Evolutionary conservation across 2,797 vertebrate genomes (phyloP).

Genomic region (Antennarius maculatus): DNA sequence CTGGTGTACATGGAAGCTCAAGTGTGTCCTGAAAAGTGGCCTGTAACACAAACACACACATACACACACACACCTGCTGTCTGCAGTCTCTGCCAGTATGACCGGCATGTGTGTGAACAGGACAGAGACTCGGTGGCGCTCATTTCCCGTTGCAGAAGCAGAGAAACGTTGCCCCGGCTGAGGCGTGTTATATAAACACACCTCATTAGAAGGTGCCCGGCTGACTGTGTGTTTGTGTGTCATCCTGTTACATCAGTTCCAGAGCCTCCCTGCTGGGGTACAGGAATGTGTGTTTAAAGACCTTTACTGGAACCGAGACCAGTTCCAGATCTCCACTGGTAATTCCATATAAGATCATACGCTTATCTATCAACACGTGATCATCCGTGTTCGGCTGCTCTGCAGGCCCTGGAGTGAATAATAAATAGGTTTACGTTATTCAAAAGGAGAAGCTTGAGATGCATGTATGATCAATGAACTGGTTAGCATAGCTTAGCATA

Average conservation of each 20-base stretch:
- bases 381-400: neutral
- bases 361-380: neutral
- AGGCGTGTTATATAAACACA: conserved; percentile 68
- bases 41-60: conserved; percentile 20
- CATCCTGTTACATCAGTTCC: conserved; percentile 68
- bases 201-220: conserved; percentile 70
- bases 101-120: conserved; percentile 51
- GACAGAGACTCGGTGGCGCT: conserved; percentile 67
- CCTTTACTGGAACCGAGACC: conserved; percentile 58
- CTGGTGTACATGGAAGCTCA: conserved; percentile 40
- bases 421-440: neutral
- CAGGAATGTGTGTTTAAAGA: conserved; percentile 48
- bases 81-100: conserved; percentile 54
- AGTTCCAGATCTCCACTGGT: conserved; percentile 10
- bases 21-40: conserved; percentile 35
- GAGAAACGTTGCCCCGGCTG: conserved; percentile 57
- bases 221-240: conserved; percentile 53
- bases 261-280: conserved; percentile 31
- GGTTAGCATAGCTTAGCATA: conserved; percentile 29
- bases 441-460: neutral
- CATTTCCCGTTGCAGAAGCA: conserved; percentile 48
- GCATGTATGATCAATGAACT: neutral
- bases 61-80: conserved; percentile 71
- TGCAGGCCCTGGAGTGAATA: neutral
- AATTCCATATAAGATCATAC: conserved; percentile 10